Conservation (phyloP, 2,888 invertebrate species). For the Orchesellides sinensis region DNA sequence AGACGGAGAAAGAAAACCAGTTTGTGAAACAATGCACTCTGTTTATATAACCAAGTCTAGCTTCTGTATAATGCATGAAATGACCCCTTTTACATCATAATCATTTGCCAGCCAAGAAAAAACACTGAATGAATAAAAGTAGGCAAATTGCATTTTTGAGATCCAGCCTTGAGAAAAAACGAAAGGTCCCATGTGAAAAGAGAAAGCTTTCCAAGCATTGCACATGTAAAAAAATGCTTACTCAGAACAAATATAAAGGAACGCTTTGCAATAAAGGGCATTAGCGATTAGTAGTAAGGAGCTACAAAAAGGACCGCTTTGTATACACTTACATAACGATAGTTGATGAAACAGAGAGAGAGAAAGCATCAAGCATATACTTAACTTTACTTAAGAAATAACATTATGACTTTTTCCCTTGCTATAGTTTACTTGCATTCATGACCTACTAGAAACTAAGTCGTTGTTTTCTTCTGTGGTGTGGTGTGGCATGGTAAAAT, state of each 20-base stretch:
- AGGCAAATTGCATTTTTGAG: constrained; percentile 30
- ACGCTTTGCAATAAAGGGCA: constrained; percentile 10
- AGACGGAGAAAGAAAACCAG: neutral
- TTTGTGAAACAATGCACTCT: constrained; percentile 10
- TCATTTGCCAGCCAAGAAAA: constrained; percentile 19
- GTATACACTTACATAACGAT: too few species aligned
- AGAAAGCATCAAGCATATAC: neutral
- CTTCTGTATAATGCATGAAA: neutral
- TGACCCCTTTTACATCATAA: neutral
- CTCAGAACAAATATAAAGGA: too few species aligned
- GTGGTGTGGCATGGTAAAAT: constrained; percentile 20
- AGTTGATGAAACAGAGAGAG: neutral
- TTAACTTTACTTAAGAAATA: too few species aligned
- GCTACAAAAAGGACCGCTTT: constrained; percentile 1
- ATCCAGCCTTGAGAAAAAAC: neutral
- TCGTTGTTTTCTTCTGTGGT: too few species aligned
- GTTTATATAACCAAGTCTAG: neutral
- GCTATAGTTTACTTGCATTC: constrained; percentile 16
- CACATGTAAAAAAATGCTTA: neutral
- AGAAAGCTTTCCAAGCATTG: neutral
- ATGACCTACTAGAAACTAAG: constrained; percentile 33
- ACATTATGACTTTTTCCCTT: constrained; percentile 24
- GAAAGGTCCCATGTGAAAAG: constrained; percentile 3
- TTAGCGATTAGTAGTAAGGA: neutral
- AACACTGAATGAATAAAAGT: constrained; percentile 25